Base-by-base conservation (phyloP, 2,888 invertebrate species). In the Mesorhabditis belari region DNA sequence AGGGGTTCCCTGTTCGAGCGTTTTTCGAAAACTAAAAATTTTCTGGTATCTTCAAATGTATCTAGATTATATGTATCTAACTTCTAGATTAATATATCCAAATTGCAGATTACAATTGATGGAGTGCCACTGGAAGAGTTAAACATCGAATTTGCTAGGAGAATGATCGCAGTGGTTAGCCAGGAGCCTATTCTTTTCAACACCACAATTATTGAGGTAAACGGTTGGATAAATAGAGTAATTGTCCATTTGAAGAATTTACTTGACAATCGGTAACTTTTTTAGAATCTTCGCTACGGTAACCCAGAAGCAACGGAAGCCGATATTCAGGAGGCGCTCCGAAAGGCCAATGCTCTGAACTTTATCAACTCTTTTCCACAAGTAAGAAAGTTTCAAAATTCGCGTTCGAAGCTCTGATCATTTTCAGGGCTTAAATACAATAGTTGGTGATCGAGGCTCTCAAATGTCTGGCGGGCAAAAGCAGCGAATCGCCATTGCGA, bases 101-200 rank as follows among this genome's bases (percentile, higher is more conserved):
- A n/a, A n/a, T 28, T 64, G n/a, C 29, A 71, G 77, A 71, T 82
- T 12, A 60, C 69, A 28, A 70, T 85, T n/a, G 84, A 84, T 74
- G 83, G 81, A 1, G 61, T 64, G 2, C 76, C 83, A 62, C 71
- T 85, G 3, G 77, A 75, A 19, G 73, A 80, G 2, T 67, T 84
- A 24, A 85, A 85, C 65, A 67, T 85, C 3, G 80, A 81, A 19
- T 83, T 82, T 81, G 75, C 85, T 44, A 71, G 85, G 27, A 70
- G 77, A 19, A 63, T 75, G 5, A 77, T 83, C 56, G 82, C 82
- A 12, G 77, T 82, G 5, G 82, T 82, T 6, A 69, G 67, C 4
- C 76, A 76, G 58, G 76, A 86, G 69, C 85, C 85, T 2, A 87
- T 92, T 4, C 85, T 93, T 6, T 86, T 86, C 76, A 84, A 82